phyloP scores from a whole-genome alignment of 2,888 invertebrate species.

The Sympetrum striolatum region DNA sequence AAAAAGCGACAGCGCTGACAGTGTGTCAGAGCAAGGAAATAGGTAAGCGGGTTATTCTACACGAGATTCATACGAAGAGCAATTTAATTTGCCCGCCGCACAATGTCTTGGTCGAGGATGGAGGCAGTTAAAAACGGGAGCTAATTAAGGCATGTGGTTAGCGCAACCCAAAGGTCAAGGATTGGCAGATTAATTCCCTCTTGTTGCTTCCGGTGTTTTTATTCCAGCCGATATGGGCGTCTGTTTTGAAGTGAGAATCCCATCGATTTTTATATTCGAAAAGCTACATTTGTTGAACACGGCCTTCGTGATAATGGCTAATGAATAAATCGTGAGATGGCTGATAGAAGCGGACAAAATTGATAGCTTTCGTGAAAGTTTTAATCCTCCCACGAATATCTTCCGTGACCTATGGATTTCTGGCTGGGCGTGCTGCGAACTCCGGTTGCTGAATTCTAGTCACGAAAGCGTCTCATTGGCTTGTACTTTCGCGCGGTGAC shows the following conservation, averaged over 20 bases:
- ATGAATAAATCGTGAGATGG: not conserved
- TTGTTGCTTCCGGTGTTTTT: not conserved
- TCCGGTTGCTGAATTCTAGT: not conserved
- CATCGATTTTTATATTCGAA: not conserved
- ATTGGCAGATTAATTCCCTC: not conserved
- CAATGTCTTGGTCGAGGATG: not conserved
- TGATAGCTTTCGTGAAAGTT: not conserved
- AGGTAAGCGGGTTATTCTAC: not conserved
- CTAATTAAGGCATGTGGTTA: not conserved
- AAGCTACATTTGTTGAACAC: not conserved
- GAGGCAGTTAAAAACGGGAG: not conserved
- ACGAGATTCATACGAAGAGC: not conserved
- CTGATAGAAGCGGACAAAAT: not conserved
- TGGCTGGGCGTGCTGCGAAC: not conserved
- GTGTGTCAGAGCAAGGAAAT: not conserved
- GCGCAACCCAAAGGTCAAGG: too few relatives aligned
- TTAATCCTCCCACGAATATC: not conserved
- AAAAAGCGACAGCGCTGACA: not conserved
- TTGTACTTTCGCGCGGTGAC: not conserved
- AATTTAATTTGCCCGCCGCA: not conserved
- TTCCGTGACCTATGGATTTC: not conserved
- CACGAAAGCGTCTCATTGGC: not conserved
- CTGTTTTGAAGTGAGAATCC: not conserved
- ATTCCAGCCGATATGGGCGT: not conserved
- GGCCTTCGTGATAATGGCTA: not conserved